Evolutionary conservation across 2,888 invertebrate genomes (phyloP), one percentile per base, ranked within the genome.

Genomic region (Agrotis segetum): DNA sequence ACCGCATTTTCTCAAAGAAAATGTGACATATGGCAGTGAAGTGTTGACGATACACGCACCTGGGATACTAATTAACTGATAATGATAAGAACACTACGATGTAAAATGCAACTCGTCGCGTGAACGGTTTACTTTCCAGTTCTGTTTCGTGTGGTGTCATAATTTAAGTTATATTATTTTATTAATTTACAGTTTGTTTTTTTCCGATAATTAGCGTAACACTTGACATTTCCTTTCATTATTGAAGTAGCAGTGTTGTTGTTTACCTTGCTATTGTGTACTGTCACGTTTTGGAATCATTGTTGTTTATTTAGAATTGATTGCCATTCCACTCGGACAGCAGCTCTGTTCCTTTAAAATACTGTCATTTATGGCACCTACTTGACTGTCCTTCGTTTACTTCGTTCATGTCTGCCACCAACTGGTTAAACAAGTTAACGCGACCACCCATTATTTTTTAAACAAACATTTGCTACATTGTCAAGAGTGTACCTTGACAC

Each of bases 1-100:
- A 95, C 95, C 95, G 96, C 96, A 96, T 95, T 96, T 96, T 94
- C 93, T 88, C 74, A 84, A 88, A 82, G 93, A 95, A 96, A 96
- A 95, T 94, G 94, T 93, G 92, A 82, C 90, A 88, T 92, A 95
- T 96, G 96, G 92, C 71, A 93, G 95, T 95, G 95, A 91, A 93
- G 94, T 95, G 94, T 84, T 91, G 88, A 92, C 88, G 77, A 74
- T 77, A 79, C 56, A 76, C 71, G 85, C 87, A 83, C 85, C 82
- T 87, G 73, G 85, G 86, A 85, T 86, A 81, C 79, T 81, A 77
- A 83, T 79, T 80, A 81, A 87, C 86, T 84, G 83, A 87, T 87
- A 87, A 88, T 87, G 87, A 85, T 87, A 86, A 88, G 84, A 85
- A 88, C 88, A 87, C 83, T 84, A 87, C 87, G 82, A 84, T 85